phyloP scores from a whole-genome alignment of 92 coral and sea anemone genomes.

The Scolanthus callimorphus region DNA sequence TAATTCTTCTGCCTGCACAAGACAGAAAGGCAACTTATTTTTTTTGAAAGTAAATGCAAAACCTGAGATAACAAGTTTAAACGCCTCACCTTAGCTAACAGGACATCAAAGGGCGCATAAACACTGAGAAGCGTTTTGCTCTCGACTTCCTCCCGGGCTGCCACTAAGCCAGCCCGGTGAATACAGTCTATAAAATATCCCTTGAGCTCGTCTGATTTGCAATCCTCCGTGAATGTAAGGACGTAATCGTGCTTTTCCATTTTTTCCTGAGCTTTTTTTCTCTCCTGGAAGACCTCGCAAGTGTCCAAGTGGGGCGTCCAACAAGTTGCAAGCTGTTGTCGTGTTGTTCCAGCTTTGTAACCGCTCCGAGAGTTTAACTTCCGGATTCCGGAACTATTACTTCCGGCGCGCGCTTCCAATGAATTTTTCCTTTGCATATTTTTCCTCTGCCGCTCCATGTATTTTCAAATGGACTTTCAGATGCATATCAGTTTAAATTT shows the following conservation, averaged over 20 bases:
- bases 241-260: slow-evolving; percentile 48
- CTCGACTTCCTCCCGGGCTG: slow-evolving; percentile 53
- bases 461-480: too few species aligned
- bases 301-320: too few species aligned
- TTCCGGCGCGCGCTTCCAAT: too few species aligned
- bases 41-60: neutral
- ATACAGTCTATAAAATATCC: slow-evolving; percentile 73
- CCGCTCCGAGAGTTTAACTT: too few species aligned
- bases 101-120: slow-evolving; percentile 59
- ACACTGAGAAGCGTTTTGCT: slow-evolving; percentile 61
- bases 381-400: too few species aligned
- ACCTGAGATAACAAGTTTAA: too few species aligned
- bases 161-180: slow-evolving; percentile 36
- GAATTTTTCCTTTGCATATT: too few species aligned
- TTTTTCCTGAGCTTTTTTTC: too few species aligned
- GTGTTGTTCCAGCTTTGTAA: too few species aligned
- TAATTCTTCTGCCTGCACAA: slow-evolving; percentile 77
- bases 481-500: too few species aligned
- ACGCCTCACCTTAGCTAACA: slow-evolving; percentile 77
- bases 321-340: too few species aligned
- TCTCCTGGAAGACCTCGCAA: neutral
- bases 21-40: neutral
- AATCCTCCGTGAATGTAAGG: slow-evolving; percentile 67
- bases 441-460: too few species aligned
- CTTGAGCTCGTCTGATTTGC: slow-evolving; percentile 61